Evolutionary conservation across 2,888 invertebrate species (phyloP), one percentile per base, ranked within the genome.

Genomic region (Salticus scenicus): DNA sequence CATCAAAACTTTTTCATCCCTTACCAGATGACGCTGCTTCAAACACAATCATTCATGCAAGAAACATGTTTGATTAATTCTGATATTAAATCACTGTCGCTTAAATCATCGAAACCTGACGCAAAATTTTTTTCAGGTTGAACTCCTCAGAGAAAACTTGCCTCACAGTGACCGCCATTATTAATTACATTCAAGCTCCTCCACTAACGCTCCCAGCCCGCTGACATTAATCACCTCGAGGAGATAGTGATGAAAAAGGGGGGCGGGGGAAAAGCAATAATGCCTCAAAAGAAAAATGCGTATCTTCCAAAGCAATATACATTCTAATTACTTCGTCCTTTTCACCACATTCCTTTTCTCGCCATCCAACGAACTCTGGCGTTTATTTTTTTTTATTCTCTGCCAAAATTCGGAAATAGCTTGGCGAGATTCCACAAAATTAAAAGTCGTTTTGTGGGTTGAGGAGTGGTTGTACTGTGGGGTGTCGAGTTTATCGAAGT

Each of bases 221-320:
- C 57, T 5, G 57, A 57, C 24, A 57, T 57, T 57, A 57, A 57
- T 57, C 57, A 57, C 57, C 42, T 24, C 57, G 57, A 57, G 57
- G 57, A 57, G 57, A 57, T 57, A 57, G 57, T 57, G 57, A 57
- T 57, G 57, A 57, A 57, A 57, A 57, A 57, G 57, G 57, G 57
- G 57, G 57, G 57, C 5, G 20, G 57, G 57, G 57, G 12, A 57
- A 57, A 57, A 24, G 24, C 20, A 57, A 24, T 24, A 57, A 5
- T 20, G 2, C 24, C 57, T 4, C 20, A 24, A 57, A 57, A 57
- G 24, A 57, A 57, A 57, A 24, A 24, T 57, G 57, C 57, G 57
- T 57, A 57, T 20, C 57, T 57, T 57, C 57, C 24, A 57, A 17
- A 57, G 57, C 57, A 57, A 57, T 57, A 57, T 57, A 57, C 57